phyloP scores from a whole-genome alignment of 2,113 vertebrate genomes.

The Ariopsis seemanni region DNA sequence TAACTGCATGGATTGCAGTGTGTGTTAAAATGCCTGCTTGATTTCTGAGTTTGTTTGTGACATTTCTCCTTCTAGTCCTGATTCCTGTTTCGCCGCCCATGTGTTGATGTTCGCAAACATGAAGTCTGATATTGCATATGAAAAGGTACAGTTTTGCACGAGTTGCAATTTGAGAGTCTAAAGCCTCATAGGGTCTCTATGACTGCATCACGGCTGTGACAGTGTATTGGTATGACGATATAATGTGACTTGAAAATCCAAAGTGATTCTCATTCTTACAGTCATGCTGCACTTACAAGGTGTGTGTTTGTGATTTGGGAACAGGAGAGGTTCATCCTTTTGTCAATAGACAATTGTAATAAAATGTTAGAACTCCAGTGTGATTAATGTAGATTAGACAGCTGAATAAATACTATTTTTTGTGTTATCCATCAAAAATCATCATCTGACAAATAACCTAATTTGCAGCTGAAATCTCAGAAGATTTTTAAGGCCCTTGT shows the following conservation, averaged over 20 bases:
- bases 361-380: background rate
- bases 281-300: background rate
- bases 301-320: background rate
- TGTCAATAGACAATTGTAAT: background rate
- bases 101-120: slow-evolving; percentile 48
- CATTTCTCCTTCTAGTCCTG: background rate
- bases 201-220: background rate
- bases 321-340: background rate
- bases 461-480: background rate
- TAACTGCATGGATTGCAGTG: background rate
- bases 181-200: background rate
- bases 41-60: slow-evolving; percentile 24
- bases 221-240: background rate
- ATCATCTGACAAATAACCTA: background rate
- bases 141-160: slow-evolving; percentile 59
- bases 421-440: background rate
- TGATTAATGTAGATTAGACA: background rate
- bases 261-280: background rate
- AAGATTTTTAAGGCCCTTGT: background rate
- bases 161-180: background rate
- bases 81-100: background rate
- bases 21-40: background rate
- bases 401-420: background rate
- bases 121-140: slow-evolving; percentile 61
- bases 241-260: background rate